These are phyloP conservation scores for Tachina fera DNA, from an alignment of 2,888 invertebrate species.

Conservation along the genomic window DNA sequence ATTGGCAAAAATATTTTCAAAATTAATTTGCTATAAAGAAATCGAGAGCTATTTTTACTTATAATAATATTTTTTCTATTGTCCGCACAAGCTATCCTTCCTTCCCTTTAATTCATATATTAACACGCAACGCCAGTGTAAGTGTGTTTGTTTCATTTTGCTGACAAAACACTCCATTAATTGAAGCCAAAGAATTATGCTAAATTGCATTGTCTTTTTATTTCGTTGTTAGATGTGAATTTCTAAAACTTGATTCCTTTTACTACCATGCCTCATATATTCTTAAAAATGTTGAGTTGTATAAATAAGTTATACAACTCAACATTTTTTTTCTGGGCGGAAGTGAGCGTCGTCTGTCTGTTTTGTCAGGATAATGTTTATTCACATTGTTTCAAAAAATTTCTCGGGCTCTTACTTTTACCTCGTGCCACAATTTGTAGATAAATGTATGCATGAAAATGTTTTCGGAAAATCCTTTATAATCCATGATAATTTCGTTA, in stretches of 20 bases:
- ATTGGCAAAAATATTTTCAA: too few relatives aligned
- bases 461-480: slow-evolving; percentile 78
- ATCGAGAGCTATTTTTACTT: too few relatives aligned
- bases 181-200: slow-evolving; percentile 81
- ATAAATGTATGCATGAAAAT: slow-evolving; percentile 74
- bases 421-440: slow-evolving; percentile 57
- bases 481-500: slow-evolving; percentile 82
- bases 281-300: too few relatives aligned
- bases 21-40: too few relatives aligned
- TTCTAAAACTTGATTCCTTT: slow-evolving; percentile 30
- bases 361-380: slow-evolving; percentile 73
- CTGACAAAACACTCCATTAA: slow-evolving; percentile 76
- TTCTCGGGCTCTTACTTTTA: slow-evolving; percentile 13
- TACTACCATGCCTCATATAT: background rate
- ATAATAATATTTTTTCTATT: background rate
- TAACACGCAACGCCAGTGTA: background rate
- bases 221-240: slow-evolving; percentile 7
- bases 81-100: background rate
- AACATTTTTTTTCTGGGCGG: slow-evolving; percentile 14
- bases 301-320: slow-evolving; percentile 4
- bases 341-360: slow-evolving; percentile 74
- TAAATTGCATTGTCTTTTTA: slow-evolving; percentile 81
- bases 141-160: slow-evolving; percentile 11
- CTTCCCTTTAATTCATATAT: slow-evolving; percentile 10
- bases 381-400: slow-evolving; percentile 38